phyloP scores from a whole-genome alignment of 2,113 vertebrate species.

The Anolis sagrei region DNA sequence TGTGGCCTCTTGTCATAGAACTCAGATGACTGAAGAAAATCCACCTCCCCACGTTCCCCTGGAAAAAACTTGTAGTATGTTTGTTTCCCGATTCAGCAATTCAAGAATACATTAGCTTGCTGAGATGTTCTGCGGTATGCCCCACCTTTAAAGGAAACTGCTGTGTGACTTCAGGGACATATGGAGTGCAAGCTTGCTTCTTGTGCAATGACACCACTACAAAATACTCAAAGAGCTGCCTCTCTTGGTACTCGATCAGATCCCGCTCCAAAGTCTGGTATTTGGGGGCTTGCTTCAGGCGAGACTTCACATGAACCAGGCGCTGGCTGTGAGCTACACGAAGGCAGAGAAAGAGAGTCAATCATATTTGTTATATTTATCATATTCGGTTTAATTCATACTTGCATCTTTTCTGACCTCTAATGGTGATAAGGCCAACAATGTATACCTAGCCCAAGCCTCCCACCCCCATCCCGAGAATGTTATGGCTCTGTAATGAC shows the following conservation, averaged over 20 bases:
- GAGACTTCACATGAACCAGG: constrained; percentile 91
- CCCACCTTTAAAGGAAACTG: constrained; percentile 94
- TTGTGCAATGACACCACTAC: constrained; percentile 93
- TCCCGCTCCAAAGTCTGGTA: constrained; percentile 88
- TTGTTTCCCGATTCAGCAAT: not conserved
- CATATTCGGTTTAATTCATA: not conserved
- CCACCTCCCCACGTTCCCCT: not conserved
- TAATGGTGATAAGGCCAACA: not conserved
- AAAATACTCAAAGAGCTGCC: constrained; percentile 95
- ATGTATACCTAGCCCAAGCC: not conserved
- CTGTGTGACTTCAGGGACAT: constrained; percentile 93
- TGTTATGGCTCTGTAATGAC: not conserved
- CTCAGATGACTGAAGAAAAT: not conserved
- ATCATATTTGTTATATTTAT: not conserved
- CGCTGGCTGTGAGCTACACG: constrained; percentile 90
- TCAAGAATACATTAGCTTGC: not conserved
- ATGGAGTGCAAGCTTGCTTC: constrained; percentile 89
- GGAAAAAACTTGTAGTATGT: too few species aligned
- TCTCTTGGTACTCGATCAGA: constrained; percentile 87
- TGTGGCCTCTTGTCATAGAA: too few species aligned
- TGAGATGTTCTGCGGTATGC: rapidly evolving
- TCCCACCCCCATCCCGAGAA: not conserved
- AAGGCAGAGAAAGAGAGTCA: not conserved
- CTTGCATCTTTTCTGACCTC: not conserved
- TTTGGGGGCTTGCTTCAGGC: constrained; percentile 86